Conservation (phyloP, 2,113 vertebrate genomes). For the Rhinogobius similis region DNA sequence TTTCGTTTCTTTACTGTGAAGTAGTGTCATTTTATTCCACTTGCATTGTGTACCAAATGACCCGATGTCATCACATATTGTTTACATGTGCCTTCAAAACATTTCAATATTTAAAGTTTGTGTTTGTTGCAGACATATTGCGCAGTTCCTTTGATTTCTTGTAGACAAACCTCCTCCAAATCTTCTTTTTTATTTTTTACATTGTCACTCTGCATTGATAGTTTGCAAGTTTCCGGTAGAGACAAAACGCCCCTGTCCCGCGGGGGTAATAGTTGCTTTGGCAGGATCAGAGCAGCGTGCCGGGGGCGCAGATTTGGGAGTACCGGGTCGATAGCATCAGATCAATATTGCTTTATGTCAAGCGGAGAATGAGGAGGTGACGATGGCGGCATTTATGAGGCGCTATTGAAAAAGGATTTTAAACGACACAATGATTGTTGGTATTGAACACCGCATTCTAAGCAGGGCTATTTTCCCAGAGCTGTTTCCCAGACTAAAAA, state of each 20-base stretch:
- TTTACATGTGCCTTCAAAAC: neutral
- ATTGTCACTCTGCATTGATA: constrained; percentile 29
- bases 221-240: constrained; percentile 1
- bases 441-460: constrained; percentile 43
- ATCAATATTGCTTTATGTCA: constrained; percentile 64
- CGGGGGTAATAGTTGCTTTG: constrained; percentile 55
- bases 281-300: constrained; percentile 32
- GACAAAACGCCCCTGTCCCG: constrained; percentile 20
- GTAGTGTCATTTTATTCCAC: constrained; percentile 1
- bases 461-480: constrained; percentile 39
- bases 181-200: constrained; percentile 20
- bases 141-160: neutral
- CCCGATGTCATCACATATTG: neutral
- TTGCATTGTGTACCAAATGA: neutral
- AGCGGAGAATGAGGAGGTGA: constrained; percentile 13
- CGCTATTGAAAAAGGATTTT: constrained; percentile 49
- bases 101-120: neutral
- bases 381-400: constrained; percentile 40
- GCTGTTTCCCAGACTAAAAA: constrained; percentile 33
- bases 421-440: constrained; percentile 49
- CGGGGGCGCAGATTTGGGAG: constrained; percentile 45
- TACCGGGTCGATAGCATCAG: constrained; percentile 43
- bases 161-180: neutral
- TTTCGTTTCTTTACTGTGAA: neutral
- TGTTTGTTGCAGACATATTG: neutral